Conservation (phyloP, 2,113 vertebrate species). For the Cygnus atratus region DNA sequence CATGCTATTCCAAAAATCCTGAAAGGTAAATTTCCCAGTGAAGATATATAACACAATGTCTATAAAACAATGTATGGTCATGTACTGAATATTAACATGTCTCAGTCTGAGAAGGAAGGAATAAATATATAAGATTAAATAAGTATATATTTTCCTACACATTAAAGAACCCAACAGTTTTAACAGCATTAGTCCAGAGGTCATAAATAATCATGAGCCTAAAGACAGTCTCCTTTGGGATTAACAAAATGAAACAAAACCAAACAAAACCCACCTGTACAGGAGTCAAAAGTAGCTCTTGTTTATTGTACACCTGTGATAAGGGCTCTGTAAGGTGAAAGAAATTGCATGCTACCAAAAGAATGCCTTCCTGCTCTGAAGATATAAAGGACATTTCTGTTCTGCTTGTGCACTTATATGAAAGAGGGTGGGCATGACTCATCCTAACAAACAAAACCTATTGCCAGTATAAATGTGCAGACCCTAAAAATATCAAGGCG, state of each 20-base stretch:
- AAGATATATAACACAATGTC: background rate
- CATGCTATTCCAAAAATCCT: background rate
- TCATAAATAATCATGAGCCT: background rate
- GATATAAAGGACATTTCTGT: background rate
- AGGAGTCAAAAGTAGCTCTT: background rate
- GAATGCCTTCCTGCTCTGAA: background rate
- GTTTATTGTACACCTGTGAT: background rate
- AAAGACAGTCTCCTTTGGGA: background rate
- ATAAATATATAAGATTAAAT: background rate
- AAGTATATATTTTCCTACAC: background rate
- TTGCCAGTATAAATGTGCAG: constrained; percentile 10
- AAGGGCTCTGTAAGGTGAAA: background rate
- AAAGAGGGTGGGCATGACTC: constrained; percentile 24
- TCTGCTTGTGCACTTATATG: background rate
- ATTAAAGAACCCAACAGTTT: background rate
- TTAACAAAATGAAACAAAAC: background rate
- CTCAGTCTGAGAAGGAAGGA: background rate
- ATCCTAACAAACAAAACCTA: constrained; percentile 21
- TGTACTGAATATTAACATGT: background rate
- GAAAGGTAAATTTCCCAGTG: background rate
- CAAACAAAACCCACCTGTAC: background rate
- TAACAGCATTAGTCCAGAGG: background rate
- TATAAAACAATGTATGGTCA: background rate
- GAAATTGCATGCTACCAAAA: background rate
- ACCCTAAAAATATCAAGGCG: constrained; percentile 32